Conservation (phyloP, 1,140 invertebrate species). For the Lepidotrigona ventralis region DNA sequence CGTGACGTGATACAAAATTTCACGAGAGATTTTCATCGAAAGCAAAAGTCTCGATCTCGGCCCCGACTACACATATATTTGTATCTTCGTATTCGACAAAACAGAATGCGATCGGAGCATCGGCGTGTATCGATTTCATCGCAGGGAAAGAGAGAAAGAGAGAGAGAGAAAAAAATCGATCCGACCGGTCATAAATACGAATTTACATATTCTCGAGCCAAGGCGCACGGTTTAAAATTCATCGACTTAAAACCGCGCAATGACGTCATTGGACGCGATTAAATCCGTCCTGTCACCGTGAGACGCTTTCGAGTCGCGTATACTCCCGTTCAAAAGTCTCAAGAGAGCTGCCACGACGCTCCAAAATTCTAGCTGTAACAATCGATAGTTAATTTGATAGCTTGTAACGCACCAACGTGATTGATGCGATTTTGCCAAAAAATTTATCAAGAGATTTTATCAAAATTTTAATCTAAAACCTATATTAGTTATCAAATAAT, state of each 20-base stretch:
- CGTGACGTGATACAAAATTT: too few relatives aligned
- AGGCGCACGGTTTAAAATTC: constrained; percentile 39
- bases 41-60: too few relatives aligned
- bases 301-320: constrained; percentile 30
- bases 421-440: too few relatives aligned
- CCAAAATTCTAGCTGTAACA: too few relatives aligned
- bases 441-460: too few relatives aligned
- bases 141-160: too few relatives aligned
- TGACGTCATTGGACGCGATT: constrained; percentile 55
- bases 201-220: constrained; percentile 16
- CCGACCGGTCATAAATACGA: not conserved
- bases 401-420: too few relatives aligned
- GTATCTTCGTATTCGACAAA: not conserved
- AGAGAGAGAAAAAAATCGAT: not conserved
- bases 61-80: not conserved
- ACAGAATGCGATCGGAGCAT: not conserved
- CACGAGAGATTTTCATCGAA: too few relatives aligned
- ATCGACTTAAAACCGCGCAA: constrained; percentile 22
- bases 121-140: not conserved
- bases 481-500: too few relatives aligned
- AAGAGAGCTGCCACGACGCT: too few relatives aligned
- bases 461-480: too few relatives aligned
- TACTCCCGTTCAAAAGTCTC: not conserved
- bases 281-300: constrained; percentile 53
- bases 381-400: too few relatives aligned